A percentile compares a stretch with the other conserved stretches of the same genome.
These are phyloP conservation scores for Pardalotus punctatus DNA, from an alignment of 2,113 vertebrate genomes.

Conservation along the genomic window DNA sequence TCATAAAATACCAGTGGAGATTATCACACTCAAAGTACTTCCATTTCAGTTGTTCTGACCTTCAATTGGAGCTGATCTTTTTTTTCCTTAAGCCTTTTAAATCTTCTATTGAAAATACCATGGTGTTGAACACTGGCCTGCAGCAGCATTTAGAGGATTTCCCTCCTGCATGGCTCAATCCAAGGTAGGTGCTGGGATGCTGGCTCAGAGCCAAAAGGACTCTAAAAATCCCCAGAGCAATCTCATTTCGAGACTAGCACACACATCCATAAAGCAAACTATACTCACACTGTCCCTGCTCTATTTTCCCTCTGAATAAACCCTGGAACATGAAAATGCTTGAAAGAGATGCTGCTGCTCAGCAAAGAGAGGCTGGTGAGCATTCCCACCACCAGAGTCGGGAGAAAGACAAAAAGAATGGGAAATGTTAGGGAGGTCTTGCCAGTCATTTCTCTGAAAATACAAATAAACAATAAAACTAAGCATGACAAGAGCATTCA, in stretches of 20 bases:
- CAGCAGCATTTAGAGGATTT: background rate
- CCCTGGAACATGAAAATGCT: background rate
- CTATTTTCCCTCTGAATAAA: background rate
- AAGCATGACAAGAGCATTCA: background rate
- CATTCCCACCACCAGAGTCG: background rate
- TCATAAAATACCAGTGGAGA: background rate
- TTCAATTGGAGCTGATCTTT: background rate
- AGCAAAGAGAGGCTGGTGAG: background rate
- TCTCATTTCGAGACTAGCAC: background rate
- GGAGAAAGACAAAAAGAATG: background rate
- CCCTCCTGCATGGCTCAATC: background rate
- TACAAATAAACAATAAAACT: background rate
- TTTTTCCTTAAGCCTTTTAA: background rate
- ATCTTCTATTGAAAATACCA: background rate
- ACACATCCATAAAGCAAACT: background rate
- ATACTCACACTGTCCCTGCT: background rate
- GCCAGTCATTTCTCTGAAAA: background rate
- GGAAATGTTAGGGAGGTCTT: background rate
- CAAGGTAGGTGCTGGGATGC: background rate
- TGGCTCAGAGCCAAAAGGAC: background rate
- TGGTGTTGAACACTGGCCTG: background rate
- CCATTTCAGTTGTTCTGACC: background rate
- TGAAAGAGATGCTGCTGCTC: background rate
- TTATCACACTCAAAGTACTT: conserved; percentile 1
- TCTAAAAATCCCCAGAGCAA: background rate